Evolutionary conservation across 2,888 invertebrate genomes (phyloP).

Genomic region (Philhelius pedissequus): DNA sequence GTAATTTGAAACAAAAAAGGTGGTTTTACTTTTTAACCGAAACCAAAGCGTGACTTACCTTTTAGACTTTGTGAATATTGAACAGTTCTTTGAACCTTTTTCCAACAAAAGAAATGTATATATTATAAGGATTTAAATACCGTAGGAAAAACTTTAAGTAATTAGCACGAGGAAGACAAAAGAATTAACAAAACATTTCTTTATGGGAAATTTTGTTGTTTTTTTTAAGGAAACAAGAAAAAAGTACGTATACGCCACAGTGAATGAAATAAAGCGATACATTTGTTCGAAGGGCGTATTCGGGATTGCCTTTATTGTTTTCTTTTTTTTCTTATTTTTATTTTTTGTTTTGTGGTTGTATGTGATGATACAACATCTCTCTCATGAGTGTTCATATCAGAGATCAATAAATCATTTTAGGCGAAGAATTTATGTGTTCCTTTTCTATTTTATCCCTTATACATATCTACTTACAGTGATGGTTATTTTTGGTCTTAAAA

Average conservation of each 20-base stretch:
- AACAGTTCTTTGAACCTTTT: background rate
- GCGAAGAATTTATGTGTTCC: background rate
- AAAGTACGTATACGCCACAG: constrained; percentile 8
- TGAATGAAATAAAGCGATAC: background rate
- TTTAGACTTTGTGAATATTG: background rate
- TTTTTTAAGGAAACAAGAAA: background rate
- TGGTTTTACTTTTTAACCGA: background rate
- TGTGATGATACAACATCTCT: background rate
- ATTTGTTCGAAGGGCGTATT: background rate
- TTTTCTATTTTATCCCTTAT: background rate
- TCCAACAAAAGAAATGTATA: background rate
- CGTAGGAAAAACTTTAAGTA: background rate
- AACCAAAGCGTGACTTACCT: constrained; percentile 2
- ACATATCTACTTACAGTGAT: background rate
- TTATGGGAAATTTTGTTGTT: background rate
- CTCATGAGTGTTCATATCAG: background rate
- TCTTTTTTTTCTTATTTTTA: background rate
- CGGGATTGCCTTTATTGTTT: background rate
- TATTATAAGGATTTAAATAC: background rate
- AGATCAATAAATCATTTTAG: background rate
- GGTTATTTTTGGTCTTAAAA: background rate
- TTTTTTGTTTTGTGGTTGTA: background rate
- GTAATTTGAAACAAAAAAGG: background rate
- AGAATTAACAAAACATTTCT: background rate
- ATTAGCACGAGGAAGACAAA: background rate